Evolutionary conservation across 1,140 invertebrate species (phyloP), one percentile per base, ranked within the genome.

Genomic region (Drosophila nigrodunni): DNA sequence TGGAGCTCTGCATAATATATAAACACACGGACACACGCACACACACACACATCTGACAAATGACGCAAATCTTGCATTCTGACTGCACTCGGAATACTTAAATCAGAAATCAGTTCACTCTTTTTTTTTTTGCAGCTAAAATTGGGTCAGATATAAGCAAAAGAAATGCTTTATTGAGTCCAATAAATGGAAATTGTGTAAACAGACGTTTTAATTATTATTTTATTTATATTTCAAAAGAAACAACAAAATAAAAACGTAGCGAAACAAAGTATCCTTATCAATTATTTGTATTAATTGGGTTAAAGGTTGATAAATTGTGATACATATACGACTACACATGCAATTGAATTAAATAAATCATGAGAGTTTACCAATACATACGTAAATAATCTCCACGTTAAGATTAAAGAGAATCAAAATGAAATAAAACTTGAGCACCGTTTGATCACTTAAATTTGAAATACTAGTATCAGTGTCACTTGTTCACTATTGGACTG

Each of bases 271-370:
- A 35, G 52, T 50, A 59, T 69, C 64, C 65, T 69, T 77, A 82
- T 79, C 70, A 50, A n/a, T 18, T 11, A 30, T 52, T 47, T 13
- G 35, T 15, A 44, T 65, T 55, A 77, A 59, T 65, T 74, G 60
- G 83, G 77, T 83, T 78, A 88, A 75, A 88, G 83, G 83, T 88
- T 89, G 83, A 83, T 80, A 74, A 89, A 78, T 88, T 71, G 50
- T 49, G 68, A 68, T 46, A 30, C 9, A 44, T 10, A 34, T 35
- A 55, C 13, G 37, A 13, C 15, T 21, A 44, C 37, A 7, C 15
- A 41, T 34, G 35, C 43, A 44, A 25, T 68, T n/a, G 47, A 66
- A 57, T n/a, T 68, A 21, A 50, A 68, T 58, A 13, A 7, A 43
- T 30, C 11, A 46, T 30, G 21, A 52, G 50, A 37, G 7, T 8